Evolutionary conservation across 92 coral and sea anemone species (phyloP), one percentile per base, ranked within the genome.

Genomic region (Phenganax marumi): DNA sequence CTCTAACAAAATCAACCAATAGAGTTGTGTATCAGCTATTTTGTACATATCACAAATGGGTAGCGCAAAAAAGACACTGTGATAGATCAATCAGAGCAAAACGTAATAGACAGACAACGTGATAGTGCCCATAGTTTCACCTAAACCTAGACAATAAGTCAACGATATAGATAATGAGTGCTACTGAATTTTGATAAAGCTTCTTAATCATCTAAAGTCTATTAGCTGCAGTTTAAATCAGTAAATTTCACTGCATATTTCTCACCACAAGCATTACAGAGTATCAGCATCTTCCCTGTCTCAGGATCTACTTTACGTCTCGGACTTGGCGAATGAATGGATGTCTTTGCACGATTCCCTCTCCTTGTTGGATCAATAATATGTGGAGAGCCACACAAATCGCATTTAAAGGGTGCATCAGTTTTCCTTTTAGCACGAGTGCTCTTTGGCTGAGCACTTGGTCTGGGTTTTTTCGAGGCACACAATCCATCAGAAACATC

Each of bases 231-330:
- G 16, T 55, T 12, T 55, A n/a, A 2, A 12, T 12, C 61, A 12
- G 0, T 0, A 55, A 50, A 69, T 50, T 49, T 70, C 10, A 68
- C 10, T 1, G 23, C 39, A 66, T 1, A 26, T 12, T 18, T 21
- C 97, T 14, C 85, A 96, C 99, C 99, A 88, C 99, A 96, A 16
- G 99, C 99, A 91, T 96, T 96, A 69, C 99, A 96, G 49, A 96
- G 86, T 6, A 97, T 96, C 48, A 96, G 85, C 3, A 91, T 90
- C 84, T 86, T 92, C 43, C 99, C 99, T 55, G 97, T 92, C 21
- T 71, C 84, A 21, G 97, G 97, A 75, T 96, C 99, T 16, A 76
- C 80, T 76, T 96, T 96, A 62, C 92, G 99, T 46, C 99, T 86
- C 10, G 99, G 99, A 66, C 99, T 96, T 47, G 99, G 96, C 68